Evolutionary conservation across 1,140 invertebrate genomes (phyloP).

Genomic region (Scaptomyza hsui): DNA sequence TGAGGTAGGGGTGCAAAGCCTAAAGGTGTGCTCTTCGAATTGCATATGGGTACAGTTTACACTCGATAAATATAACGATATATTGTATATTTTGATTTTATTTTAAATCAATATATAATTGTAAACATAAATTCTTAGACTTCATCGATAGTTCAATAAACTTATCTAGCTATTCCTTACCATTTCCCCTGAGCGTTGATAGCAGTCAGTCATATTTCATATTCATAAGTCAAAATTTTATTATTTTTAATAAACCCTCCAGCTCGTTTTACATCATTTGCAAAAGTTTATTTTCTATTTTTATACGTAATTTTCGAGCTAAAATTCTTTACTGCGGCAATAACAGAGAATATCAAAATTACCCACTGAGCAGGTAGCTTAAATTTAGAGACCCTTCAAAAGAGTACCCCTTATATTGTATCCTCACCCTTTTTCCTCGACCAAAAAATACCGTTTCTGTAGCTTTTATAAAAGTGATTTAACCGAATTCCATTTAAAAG

Average conservation of each 20-base stretch:
- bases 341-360: constrained; percentile 1
- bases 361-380: neutral
- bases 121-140: too few relatives aligned
- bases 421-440: neutral
- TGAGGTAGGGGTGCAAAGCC: neutral
- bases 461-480: neutral
- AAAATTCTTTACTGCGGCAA: neutral
- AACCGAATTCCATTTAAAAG: neutral
- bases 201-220: too few relatives aligned
- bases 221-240: too few relatives aligned
- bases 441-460: neutral
- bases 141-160: too few relatives aligned
- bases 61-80: too few relatives aligned
- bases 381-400: neutral
- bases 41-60: neutral
- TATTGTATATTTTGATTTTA: too few relatives aligned
- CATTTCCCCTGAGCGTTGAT: too few relatives aligned
- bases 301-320: neutral
- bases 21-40: neutral
- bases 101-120: too few relatives aligned
- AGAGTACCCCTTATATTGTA: too few relatives aligned
- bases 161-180: too few relatives aligned
- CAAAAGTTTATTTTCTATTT: neutral
- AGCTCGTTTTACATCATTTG: constrained; percentile 1
- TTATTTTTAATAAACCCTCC: neutral